These are phyloP conservation scores for Steinernema scapterisci DNA, from an alignment of 2,888 invertebrate genomes.

Conservation along the genomic window DNA sequence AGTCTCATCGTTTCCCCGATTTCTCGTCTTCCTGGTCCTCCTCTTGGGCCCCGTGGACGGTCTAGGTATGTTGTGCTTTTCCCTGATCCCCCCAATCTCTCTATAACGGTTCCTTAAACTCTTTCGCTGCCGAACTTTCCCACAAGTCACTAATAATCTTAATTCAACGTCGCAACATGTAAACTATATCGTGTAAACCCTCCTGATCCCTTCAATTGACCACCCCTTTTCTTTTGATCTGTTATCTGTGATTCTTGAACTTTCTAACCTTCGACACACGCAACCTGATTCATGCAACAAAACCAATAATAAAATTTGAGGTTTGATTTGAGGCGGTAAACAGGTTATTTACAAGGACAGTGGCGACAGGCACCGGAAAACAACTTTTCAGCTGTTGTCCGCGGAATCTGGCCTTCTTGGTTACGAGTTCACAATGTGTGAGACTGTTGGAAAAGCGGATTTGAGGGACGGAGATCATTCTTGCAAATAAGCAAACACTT, in stretches of 20 bases:
- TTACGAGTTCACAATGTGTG: too few species aligned
- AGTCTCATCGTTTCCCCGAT: background rate
- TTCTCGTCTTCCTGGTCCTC: background rate
- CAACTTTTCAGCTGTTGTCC: too few species aligned
- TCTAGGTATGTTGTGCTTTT: constrained; percentile 5
- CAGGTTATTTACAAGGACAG: background rate
- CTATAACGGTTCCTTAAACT: constrained; percentile 3
- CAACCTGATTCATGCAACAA: background rate
- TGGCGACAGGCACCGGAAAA: too few species aligned
- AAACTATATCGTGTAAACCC: background rate
- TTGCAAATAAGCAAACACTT: too few species aligned
- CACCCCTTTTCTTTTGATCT: background rate
- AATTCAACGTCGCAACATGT: constrained; percentile 10
- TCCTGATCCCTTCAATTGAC: background rate
- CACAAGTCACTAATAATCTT: background rate
- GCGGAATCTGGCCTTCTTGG: too few species aligned
- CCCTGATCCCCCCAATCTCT: background rate
- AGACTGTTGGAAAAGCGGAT: too few species aligned
- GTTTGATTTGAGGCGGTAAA: background rate
- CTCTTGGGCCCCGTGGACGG: constrained; percentile 6
- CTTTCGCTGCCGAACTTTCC: constrained; percentile 25
- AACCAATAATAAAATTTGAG: background rate
- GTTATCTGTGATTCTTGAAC: constrained; percentile 8
- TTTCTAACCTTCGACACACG: background rate
- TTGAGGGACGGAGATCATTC: too few species aligned